These are phyloP conservation scores for Propsilocerus akamusi DNA, from an alignment of 1,140 invertebrate species.

Conservation along the genomic window DNA sequence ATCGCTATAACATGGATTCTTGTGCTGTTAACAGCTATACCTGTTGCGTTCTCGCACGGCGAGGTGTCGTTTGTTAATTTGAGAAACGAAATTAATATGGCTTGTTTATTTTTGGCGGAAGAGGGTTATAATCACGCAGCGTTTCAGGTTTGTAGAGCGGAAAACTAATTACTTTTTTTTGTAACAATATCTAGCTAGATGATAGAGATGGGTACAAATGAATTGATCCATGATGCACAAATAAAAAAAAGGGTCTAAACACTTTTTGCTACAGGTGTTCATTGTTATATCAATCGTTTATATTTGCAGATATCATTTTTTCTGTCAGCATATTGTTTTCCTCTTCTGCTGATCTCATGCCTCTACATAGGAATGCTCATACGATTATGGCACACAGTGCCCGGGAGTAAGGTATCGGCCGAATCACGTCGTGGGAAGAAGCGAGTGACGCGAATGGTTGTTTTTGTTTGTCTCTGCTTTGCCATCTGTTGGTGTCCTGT, in stretches of 20 bases:
- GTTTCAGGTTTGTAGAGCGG: constrained; percentile 33
- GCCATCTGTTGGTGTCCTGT: constrained; percentile 92
- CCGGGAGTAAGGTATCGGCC: constrained; percentile 45
- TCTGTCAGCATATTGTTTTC: constrained; percentile 67
- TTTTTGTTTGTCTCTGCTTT: constrained; percentile 86
- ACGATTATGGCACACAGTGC: constrained; percentile 67
- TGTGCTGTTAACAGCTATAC: constrained; percentile 54
- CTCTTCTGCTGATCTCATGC: constrained; percentile 64
- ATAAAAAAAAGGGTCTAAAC: background rate
- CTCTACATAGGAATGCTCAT: constrained; percentile 83
- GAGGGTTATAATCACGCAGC: constrained; percentile 46
- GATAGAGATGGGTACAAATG: too few relatives aligned
- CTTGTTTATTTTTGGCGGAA: constrained; percentile 42
- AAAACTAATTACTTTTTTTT: background rate
- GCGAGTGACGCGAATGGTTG: constrained; percentile 81
- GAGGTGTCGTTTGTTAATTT: constrained; percentile 40
- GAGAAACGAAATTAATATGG: constrained; percentile 35
- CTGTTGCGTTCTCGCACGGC: constrained; percentile 65
- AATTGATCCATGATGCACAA: too few relatives aligned
- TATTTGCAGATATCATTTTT: constrained; percentile 57
- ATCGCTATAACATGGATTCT: constrained; percentile 67
- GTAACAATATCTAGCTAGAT: too few relatives aligned
- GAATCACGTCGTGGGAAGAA: constrained; percentile 55
- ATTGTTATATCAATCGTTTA: background rate
- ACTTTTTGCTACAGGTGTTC: background rate